These are phyloP conservation scores for Arge pagana DNA, from an alignment of 2,888 invertebrate genomes.

Conservation along the genomic window DNA sequence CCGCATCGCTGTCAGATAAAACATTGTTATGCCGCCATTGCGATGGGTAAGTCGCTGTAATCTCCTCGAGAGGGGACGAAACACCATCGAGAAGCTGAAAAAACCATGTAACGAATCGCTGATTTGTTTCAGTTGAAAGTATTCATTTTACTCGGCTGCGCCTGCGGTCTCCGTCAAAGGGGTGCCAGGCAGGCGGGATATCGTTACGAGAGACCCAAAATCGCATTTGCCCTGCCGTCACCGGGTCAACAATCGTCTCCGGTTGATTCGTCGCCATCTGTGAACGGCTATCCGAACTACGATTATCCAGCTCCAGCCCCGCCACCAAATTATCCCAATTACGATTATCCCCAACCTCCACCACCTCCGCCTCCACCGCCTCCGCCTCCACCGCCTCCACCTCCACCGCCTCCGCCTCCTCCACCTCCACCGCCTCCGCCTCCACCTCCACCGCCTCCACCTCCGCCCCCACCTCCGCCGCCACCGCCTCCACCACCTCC, in stretches of 20 bases:
- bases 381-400: neutral
- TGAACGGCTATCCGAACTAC: conserved; percentile 18
- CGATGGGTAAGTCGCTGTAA: conserved; percentile 42
- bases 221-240: conserved; percentile 40
- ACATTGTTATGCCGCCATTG: conserved; percentile 44
- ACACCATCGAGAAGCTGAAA: neutral
- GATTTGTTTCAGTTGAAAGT: conserved; percentile 33
- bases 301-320: neutral
- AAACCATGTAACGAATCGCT: conserved; percentile 2
- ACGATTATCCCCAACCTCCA: neutral
- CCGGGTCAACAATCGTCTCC: no score
- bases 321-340: neutral
- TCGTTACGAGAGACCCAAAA: conserved; percentile 40
- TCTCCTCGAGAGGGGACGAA: neutral
- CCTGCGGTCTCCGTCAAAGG: conserved; percentile 30
- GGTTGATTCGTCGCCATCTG: conserved; percentile 15
- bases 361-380: conserved; percentile 8
- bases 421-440: neutral
- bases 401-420: neutral
- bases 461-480: conserved; percentile 5
- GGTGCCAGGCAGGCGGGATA: conserved; percentile 44
- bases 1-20: conserved; percentile 31
- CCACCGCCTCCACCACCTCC: no score
- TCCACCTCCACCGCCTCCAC: conserved; percentile 6
- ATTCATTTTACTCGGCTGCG: conserved; percentile 33